Percentiles rank a stretch among this genome's conserved stretches.
Evolutionary conservation across 2,113 vertebrate species (phyloP).

Genomic region (Regulus satrapa): DNA sequence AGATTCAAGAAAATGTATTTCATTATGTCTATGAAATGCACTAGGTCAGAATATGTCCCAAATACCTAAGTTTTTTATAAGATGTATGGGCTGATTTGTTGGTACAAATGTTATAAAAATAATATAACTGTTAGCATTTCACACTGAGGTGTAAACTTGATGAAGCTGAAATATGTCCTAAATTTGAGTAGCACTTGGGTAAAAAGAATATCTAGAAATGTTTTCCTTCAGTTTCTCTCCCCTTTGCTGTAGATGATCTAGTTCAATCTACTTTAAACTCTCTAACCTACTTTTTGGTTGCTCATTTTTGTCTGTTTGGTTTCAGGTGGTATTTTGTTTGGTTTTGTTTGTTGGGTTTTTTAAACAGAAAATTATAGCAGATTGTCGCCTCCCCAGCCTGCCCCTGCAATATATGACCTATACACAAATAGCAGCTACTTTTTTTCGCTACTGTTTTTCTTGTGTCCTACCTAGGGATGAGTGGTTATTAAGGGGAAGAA

Average conservation of each 20-base stretch:
- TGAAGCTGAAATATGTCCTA: not conserved
- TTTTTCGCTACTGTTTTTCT: not conserved
- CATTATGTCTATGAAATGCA: not conserved
- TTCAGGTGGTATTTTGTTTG: not conserved
- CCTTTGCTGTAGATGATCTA: not conserved
- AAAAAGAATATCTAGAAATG: not conserved
- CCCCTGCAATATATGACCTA: not conserved
- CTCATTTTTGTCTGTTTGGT: not conserved
- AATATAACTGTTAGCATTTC: not conserved
- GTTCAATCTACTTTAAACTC: not conserved
- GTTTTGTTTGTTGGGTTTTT: not conserved
- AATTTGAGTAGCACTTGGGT: not conserved
- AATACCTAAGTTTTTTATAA: not conserved
- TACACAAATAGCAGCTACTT: not conserved
- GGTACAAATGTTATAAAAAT: not conserved
- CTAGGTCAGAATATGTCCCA: not conserved
- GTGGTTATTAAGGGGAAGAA: not conserved
- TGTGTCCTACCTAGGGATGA: not conserved
- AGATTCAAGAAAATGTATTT: not conserved
- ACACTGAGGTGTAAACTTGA: not conserved
- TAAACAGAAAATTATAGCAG: not conserved
- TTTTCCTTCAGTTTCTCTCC: not conserved
- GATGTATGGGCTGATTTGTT: not conserved
- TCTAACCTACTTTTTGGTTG: not conserved
- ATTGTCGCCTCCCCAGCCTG: rapidly evolving